Base-by-base conservation (phyloP, 1,140 invertebrate species). In the Pachyrhynchus sulphureomaculatus region DNA sequence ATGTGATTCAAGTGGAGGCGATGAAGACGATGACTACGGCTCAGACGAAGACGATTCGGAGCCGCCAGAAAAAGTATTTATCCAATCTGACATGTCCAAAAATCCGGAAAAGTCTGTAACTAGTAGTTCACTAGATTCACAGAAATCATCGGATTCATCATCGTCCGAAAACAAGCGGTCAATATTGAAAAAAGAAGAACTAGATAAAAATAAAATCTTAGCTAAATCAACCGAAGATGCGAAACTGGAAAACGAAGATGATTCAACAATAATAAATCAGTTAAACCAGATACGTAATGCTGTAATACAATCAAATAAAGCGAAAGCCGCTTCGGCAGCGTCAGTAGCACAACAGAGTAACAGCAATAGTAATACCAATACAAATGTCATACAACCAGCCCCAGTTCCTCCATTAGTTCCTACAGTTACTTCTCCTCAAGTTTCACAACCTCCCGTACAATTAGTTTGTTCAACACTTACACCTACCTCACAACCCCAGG, bases 251-350 rank as follows among this genome's bases (percentile, higher is more conserved):
- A 10, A 8, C 13, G 20, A 52, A n/a, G 53, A 45, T 5, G 10
- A 48, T 6, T 42, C 58, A 12, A 20, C 41, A 23, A 62, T 62
- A 32, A 62, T 62, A 21, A 49, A 20, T 20, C 60, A 56, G 23
- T 48, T 62, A n/a, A 62, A 62, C 9, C 37, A 62, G 32, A 55
- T 62, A 10, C 48, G 56, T 33, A 24, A 62, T 17, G 51, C 60
- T 8, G 15, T 62, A n/a, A 56, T 62, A 10, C 42, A 44, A 34
- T 56, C 51, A 15, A 62, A 62, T 45, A 62, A 56, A 44, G 51
- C 39, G 0, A 53, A 52, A 32, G 49, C 23, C 10, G 17, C 53
- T 10, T 29, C 21, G 2, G 4, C 47, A n/a, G 9, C 47, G 20
- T n/a, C n/a, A n/a, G n/a, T n/a, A n/a, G n/a, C n/a, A n/a, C n/a